These are phyloP conservation scores for Egretta garzetta DNA, from an alignment of 2,113 vertebrate species.

Conservation along the genomic window DNA sequence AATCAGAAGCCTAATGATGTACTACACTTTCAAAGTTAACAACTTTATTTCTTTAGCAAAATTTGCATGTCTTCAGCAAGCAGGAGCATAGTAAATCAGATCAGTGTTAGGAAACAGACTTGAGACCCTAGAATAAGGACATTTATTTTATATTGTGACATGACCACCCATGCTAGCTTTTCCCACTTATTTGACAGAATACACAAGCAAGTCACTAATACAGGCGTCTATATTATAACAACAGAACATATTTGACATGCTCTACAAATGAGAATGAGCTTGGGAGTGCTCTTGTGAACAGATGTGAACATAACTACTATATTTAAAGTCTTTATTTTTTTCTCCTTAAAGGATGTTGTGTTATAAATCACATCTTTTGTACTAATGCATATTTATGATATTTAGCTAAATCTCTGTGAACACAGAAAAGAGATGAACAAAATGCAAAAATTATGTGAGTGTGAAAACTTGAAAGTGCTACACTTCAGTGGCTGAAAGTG, in stretches of 20 bases:
- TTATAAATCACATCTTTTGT: not conserved
- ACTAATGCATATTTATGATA: not conserved
- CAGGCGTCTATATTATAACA: not conserved
- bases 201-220: not conserved
- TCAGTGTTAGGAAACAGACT: not conserved
- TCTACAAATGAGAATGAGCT: not conserved
- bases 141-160: not conserved
- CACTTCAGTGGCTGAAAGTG: not conserved
- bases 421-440: not conserved
- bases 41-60: not conserved
- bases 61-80: not conserved
- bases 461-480: not conserved
- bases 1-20: not conserved
- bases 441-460: not conserved
- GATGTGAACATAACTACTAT: not conserved
- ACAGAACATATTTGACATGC: not conserved
- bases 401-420: not conserved
- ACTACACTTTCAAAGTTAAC: not conserved
- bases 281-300: not conserved
- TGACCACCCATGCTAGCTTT: not conserved
- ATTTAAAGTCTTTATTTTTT: not conserved
- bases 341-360: not conserved
- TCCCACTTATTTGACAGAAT: not conserved
- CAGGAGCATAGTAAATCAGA: not conserved
- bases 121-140: not conserved